Conservation (phyloP, 2,797 vertebrate genomes). For the Allobates femoralis region DNA sequence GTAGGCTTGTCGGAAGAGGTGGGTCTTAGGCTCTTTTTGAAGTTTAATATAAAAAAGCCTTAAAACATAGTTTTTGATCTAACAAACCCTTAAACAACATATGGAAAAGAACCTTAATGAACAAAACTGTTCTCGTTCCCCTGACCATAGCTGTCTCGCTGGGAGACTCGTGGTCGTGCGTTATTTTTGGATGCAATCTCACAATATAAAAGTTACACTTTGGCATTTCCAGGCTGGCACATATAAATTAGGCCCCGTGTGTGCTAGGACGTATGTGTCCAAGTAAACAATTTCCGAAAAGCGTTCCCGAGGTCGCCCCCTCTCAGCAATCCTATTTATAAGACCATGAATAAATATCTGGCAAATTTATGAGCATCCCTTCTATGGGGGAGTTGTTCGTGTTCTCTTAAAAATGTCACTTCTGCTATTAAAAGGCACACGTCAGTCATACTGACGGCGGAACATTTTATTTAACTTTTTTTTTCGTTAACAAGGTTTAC, state of each 20-base stretch:
- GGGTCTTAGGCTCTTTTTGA: too few relatives aligned
- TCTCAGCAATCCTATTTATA: constrained; percentile 12
- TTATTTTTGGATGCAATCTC: constrained; percentile 15
- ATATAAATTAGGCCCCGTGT: constrained; percentile 35
- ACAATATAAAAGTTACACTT: constrained; percentile 7
- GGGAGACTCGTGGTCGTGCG: background rate
- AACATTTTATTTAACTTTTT: background rate
- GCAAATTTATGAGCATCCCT: background rate
- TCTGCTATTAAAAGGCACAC: constrained; percentile 27
- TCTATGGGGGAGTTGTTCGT: background rate
- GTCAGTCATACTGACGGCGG: constrained; percentile 31
- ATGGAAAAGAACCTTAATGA: too few relatives aligned
- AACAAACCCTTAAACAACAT: background rate
- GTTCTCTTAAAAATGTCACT: constrained; percentile 13
- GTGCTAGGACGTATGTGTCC: background rate
- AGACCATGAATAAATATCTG: constrained; percentile 19
- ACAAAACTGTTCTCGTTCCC: background rate
- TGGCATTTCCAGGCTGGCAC: background rate
- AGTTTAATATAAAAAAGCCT: too few relatives aligned
- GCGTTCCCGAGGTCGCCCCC: background rate
- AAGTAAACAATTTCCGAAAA: constrained; percentile 24
- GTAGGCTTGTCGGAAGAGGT: too few relatives aligned
- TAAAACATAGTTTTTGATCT: background rate
- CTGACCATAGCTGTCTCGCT: background rate
- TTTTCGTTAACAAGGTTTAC: background rate